phyloP scores from a whole-genome alignment of 1,140 invertebrate species.

The Papilio dardanus region DNA sequence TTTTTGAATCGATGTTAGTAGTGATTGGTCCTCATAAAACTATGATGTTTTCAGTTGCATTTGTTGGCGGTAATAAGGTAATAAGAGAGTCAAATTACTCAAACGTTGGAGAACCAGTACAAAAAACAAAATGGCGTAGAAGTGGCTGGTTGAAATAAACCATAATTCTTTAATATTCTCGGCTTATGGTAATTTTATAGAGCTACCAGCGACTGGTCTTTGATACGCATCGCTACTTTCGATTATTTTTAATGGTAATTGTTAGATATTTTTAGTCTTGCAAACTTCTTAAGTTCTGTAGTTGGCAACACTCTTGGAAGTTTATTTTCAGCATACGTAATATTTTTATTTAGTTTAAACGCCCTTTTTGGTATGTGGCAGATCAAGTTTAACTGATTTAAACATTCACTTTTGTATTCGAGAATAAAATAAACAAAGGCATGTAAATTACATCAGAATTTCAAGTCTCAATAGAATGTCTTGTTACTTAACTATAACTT shows the following conservation, averaged over 20 bases:
- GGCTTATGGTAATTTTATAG: slow-evolving; percentile 55
- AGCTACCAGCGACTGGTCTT: slow-evolving; percentile 46
- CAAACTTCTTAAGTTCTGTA: neutral
- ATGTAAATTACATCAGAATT: neutral
- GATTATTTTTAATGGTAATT: slow-evolving; percentile 48
- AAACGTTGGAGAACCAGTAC: neutral
- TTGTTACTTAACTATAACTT: slow-evolving; percentile 7
- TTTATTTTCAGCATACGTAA: neutral
- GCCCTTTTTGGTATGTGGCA: neutral
- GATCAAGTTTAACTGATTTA: neutral
- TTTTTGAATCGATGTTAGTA: neutral
- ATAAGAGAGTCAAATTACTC: neutral
- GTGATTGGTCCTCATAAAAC: neutral
- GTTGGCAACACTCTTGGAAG: neutral
- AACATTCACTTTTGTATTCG: neutral
- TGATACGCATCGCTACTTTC: slow-evolving; percentile 53
- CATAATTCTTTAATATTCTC: slow-evolving; percentile 41
- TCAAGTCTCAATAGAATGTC: slow-evolving; percentile 6
- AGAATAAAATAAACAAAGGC: slow-evolving; percentile 1
- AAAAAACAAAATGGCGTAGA: slow-evolving; percentile 30
- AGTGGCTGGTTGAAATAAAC: slow-evolving; percentile 44
- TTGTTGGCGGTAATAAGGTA: neutral
- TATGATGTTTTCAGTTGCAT: neutral
- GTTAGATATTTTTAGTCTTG: slow-evolving; percentile 40
- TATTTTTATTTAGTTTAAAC: neutral